Evolutionary conservation across 2,888 invertebrate species (phyloP).

Genomic region (Pelosia muscerda): DNA sequence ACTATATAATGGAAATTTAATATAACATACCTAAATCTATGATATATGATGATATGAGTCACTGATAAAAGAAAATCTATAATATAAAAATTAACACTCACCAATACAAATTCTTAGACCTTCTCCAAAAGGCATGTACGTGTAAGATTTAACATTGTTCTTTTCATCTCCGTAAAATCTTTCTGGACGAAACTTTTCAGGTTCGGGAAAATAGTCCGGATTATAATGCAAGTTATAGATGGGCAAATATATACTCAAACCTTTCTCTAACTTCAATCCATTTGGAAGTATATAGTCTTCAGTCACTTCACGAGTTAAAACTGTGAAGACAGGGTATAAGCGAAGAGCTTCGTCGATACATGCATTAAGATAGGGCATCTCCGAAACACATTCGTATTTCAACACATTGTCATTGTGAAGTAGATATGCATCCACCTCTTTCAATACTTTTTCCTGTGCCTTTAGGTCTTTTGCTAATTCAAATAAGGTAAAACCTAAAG

Average conservation of each 20-base stretch:
- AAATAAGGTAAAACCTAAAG: conserved; percentile 56
- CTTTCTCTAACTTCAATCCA: conserved; percentile 64
- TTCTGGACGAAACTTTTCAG: conserved; percentile 67
- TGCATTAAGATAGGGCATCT: conserved; percentile 62
- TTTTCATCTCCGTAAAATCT: conserved; percentile 65
- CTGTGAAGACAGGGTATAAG: conserved; percentile 66
- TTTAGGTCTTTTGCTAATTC: conserved; percentile 64
- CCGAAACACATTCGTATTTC: conserved; percentile 58
- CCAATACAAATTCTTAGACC: conserved; percentile 71
- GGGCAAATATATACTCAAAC: conserved; percentile 70
- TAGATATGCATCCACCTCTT: conserved; percentile 63
- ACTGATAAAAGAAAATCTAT: neutral
- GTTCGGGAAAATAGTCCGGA: conserved; percentile 68
- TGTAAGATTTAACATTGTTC: conserved; percentile 61
- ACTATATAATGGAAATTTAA: neutral
- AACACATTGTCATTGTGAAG: conserved; percentile 53
- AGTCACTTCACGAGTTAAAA: conserved; percentile 65
- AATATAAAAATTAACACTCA: conserved; percentile 39
- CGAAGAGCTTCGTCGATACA: conserved; percentile 66
- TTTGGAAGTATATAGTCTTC: conserved; percentile 67
- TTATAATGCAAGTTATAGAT: conserved; percentile 65
- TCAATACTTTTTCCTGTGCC: conserved; percentile 52
- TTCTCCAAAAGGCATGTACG: conserved; percentile 75
- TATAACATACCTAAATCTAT: neutral
- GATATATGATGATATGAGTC: too few species aligned